Evolutionary conservation across 64 coral and sea anemone species (phyloP), one percentile per base, ranked within the genome.

Genomic region (Anthopleura sola): DNA sequence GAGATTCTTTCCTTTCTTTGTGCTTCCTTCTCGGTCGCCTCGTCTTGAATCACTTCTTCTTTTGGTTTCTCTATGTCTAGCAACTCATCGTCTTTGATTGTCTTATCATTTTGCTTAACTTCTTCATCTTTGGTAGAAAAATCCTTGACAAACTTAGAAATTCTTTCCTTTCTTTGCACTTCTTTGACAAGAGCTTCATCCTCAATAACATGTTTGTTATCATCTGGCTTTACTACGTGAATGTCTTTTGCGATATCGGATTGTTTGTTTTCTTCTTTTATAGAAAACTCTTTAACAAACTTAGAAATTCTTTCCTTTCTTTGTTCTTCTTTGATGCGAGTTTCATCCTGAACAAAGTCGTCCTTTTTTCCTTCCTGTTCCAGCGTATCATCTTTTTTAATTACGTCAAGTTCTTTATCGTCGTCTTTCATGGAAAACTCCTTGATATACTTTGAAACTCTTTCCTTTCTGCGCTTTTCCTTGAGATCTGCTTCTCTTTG

Each of bases 231-330:
- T 6, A 53, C 50, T 53, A 53, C 50, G 50, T 6, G 2, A 44
- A 6, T 44, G 40, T 44, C 40, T 44, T 44, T 44, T 44, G 55
- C 55, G 5, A 56, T 21, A 56, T 56, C 55, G 4, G 20, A 21
- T 19, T 18, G n/a, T 33, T 77, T 40, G 4, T 77, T 33, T 5
- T 62, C 58, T 62, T 62, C 58, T 77, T 77, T 77, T 19, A 40
- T 77, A 37, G 75, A 77, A 40, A 77, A 77, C 37, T 77, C 34
- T 77, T 40, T 77, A 17, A 77, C 75, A 19, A 77, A 40, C 19
- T 77, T 77, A 37, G 75, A 77, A 77, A 77, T 37, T 21, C 3
- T 77, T 77, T 77, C 33, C 29, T 39, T 36, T 37, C 75, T 77
- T 77, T 77, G 17, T 19, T 19, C 33, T 31, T 77, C 75, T 38